These are phyloP conservation scores for Mastomys natalensis DNA, from an alignment of 2,113 vertebrate species.

Conservation along the genomic window DNA sequence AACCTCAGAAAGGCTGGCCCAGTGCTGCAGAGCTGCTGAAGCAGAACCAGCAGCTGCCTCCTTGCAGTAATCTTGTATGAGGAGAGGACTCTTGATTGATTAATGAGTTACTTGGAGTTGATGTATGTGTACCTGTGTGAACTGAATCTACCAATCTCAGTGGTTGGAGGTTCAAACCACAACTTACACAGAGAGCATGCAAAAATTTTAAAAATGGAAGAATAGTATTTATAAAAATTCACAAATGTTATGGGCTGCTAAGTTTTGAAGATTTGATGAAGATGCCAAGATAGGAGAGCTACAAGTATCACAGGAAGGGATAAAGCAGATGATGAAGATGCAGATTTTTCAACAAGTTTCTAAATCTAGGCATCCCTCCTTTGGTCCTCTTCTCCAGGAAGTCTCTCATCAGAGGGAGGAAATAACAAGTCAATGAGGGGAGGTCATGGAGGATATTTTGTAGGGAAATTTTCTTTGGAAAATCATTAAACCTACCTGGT, in stretches of 20 bases:
- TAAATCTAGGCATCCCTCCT: too few relatives aligned
- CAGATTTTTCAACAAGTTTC: neutral
- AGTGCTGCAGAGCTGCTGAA: neutral
- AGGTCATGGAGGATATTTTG: neutral
- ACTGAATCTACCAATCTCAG: neutral
- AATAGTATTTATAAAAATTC: neutral
- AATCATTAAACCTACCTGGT: neutral
- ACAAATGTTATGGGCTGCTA: neutral
- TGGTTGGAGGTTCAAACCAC: neutral
- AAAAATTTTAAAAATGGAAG: neutral
- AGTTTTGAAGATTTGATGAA: neutral
- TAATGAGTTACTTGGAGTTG: neutral
- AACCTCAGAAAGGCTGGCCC: neutral
- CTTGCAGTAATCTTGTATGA: neutral
- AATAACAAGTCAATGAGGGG: neutral
- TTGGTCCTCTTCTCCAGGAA: neutral
- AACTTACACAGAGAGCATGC: neutral
- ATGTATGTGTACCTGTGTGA: neutral
- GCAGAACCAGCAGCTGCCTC: neutral
- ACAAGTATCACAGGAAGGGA: neutral
- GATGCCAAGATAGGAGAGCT: neutral
- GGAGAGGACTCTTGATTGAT: neutral
- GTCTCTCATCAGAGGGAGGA: neutral
- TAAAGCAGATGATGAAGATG: neutral
- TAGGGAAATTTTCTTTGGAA: neutral